These are phyloP conservation scores for Zygogramma bicolorata DNA, from an alignment of 2,888 invertebrate species.

Conservation along the genomic window DNA sequence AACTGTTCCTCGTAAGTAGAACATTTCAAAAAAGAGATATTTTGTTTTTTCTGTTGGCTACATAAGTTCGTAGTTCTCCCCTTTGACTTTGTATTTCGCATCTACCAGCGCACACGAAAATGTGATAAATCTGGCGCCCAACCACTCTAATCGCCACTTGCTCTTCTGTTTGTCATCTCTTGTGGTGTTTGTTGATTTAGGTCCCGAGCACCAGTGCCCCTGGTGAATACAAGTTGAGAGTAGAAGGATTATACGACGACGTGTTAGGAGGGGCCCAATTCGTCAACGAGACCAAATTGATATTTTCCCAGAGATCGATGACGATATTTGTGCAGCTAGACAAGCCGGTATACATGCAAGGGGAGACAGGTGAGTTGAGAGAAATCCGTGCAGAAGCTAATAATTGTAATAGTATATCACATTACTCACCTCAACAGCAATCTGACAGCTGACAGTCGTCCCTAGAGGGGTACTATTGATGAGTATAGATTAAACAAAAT, in stretches of 20 bases:
- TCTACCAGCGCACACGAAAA: no score
- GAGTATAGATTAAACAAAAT: no score
- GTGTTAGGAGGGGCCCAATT: constrained; percentile 90
- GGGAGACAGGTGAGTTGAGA: constrained; percentile 76
- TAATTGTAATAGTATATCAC: no score
- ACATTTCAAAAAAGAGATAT: no score
- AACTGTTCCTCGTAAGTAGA: no score
- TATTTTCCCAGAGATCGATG: constrained; percentile 91
- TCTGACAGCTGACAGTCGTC: no score
- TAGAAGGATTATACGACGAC: constrained; percentile 74
- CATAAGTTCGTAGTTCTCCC: no score
- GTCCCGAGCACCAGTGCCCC: constrained; percentile 86
- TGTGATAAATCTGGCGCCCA: not conserved
- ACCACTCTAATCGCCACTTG: not conserved
- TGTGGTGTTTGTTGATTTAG: constrained; percentile 62
- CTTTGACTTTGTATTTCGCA: no score
- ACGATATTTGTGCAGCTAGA: constrained; percentile 96
- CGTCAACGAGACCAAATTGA: constrained; percentile 85
- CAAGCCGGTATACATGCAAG: constrained; percentile 95
- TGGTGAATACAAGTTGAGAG: constrained; percentile 83
- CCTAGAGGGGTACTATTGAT: no score
- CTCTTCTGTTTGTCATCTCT: not conserved
- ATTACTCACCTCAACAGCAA: no score
- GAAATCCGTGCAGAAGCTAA: not conserved
- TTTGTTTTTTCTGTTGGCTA: no score